Evolutionary conservation across 2,888 invertebrate species (phyloP), one percentile per base, ranked within the genome.

Genomic region (Diogma glabrata): DNA sequence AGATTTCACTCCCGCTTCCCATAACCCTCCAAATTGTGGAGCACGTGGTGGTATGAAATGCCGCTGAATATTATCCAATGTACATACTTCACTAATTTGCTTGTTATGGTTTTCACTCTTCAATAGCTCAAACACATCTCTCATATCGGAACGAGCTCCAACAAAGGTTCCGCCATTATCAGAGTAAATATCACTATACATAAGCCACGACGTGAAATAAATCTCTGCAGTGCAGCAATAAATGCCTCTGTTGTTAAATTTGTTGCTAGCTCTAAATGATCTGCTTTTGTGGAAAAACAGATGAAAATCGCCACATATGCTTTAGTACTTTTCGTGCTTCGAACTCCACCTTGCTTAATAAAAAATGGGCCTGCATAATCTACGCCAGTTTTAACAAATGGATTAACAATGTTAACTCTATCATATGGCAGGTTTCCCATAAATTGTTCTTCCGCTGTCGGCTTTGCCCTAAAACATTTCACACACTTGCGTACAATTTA

Each of bases 101-200:
- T 38, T 19, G 2, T 16, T 38, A 38, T 38, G 17, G 16, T 38
- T 38, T 4, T 38, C 19, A 17, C 19, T 38, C 16, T 12, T n/a
- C 9, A 28, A 28, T 28, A 28, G n/a, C 3, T 28, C 28, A 28
- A 12, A n/a, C 3, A 28, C 9, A 28, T 28, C 28, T 12, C 10
- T 12, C 2, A 38, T 6, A 7, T 16, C 14, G 16, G 16, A 38
- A 17, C 28, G 49, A 2, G 57, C 53, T 17, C 58, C 58, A 14
- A 55, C 53, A 45, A 58, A 59, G 24, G 47, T 16, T 17, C 17
- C 16, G 4, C 38, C 38, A 16, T 38, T 38, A 38, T 38, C 16
- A 16, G 12, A 33, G 12, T 33, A 12, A 33, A 33, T 33, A 6
- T n/a, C n/a, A n/a, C n/a, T n/a, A n/a, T n/a, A n/a, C n/a, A n/a